These are phyloP conservation scores for Lithophane semibrunnea DNA, from an alignment of 2,888 invertebrate genomes.

Conservation along the genomic window DNA sequence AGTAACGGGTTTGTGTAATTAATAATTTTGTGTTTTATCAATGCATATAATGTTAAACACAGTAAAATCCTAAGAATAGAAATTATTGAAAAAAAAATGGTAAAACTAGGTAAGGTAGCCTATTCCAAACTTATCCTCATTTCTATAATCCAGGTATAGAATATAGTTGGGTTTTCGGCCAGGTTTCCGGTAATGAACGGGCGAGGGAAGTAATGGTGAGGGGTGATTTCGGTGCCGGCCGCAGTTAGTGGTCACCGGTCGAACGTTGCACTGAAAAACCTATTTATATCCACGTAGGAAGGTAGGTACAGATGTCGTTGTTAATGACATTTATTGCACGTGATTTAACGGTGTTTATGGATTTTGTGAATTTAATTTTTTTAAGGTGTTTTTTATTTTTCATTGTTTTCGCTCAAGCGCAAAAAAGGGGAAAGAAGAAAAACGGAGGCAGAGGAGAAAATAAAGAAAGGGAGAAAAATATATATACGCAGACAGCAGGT, in stretches of 20 bases:
- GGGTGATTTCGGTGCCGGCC: constrained; percentile 69
- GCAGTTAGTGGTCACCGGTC: constrained; percentile 69
- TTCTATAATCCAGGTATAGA: constrained; percentile 55
- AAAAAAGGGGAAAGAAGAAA: no score
- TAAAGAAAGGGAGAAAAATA: no score
- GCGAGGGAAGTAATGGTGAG: constrained; percentile 71
- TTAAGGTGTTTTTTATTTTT: not conserved
- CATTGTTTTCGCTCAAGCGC: not conserved
- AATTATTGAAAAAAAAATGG: no score
- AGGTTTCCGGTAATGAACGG: constrained; percentile 78
- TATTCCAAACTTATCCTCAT: constrained; percentile 2
- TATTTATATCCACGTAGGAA: constrained; percentile 41
- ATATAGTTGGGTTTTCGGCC: constrained; percentile 66
- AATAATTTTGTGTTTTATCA: not conserved
- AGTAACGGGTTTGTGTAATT: no score
- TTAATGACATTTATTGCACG: constrained; percentile 55
- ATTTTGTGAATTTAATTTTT: constrained; percentile 19
- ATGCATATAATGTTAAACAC: not conserved
- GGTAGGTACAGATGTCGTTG: constrained; percentile 21
- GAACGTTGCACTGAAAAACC: constrained; percentile 60
- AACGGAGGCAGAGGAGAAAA: no score
- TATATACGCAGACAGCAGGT: not conserved
- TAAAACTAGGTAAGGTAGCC: no score
- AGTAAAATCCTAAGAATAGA: no score
- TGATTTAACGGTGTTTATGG: constrained; percentile 41